These are phyloP conservation scores for Andricus curvator DNA, from an alignment of 2,888 invertebrate species.

Conservation along the genomic window DNA sequence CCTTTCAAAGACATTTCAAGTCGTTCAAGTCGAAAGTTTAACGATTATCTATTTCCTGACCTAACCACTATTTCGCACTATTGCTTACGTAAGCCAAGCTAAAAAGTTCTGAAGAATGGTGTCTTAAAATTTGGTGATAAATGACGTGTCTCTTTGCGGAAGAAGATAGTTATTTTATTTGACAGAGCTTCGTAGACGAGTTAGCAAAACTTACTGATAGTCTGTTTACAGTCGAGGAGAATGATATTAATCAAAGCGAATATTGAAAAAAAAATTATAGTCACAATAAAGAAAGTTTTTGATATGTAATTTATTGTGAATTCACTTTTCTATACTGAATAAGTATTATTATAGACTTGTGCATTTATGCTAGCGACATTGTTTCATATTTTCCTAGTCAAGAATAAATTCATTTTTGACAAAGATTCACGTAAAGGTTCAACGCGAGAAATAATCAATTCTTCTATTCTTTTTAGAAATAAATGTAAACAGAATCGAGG, in stretches of 20 bases:
- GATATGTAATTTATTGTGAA: too few relatives aligned
- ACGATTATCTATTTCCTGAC: background rate
- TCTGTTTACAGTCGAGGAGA: background rate
- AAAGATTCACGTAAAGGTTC: background rate
- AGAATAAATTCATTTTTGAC: too few relatives aligned
- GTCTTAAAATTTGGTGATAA: background rate
- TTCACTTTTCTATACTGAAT: too few relatives aligned
- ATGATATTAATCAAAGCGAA: background rate
- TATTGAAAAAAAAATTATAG: too few relatives aligned
- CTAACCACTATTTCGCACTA: background rate
- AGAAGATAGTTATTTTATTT: background rate
- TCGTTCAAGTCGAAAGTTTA: background rate
- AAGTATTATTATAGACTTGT: too few relatives aligned
- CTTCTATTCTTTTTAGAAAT: constrained; percentile 12
- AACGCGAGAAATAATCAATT: background rate
- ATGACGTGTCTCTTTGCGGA: background rate
- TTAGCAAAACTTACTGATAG: background rate
- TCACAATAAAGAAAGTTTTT: too few relatives aligned
- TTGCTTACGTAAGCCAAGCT: background rate
- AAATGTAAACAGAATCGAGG: constrained; percentile 15
- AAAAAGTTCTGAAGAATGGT: background rate
- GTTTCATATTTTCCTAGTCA: too few relatives aligned
- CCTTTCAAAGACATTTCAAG: background rate
- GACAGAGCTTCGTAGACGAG: background rate
- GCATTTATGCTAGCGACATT: too few relatives aligned